phyloP scores from a whole-genome alignment of 30 jellyfish, hydroid and myxozoan species.

The Chironex yamaguchii region DNA sequence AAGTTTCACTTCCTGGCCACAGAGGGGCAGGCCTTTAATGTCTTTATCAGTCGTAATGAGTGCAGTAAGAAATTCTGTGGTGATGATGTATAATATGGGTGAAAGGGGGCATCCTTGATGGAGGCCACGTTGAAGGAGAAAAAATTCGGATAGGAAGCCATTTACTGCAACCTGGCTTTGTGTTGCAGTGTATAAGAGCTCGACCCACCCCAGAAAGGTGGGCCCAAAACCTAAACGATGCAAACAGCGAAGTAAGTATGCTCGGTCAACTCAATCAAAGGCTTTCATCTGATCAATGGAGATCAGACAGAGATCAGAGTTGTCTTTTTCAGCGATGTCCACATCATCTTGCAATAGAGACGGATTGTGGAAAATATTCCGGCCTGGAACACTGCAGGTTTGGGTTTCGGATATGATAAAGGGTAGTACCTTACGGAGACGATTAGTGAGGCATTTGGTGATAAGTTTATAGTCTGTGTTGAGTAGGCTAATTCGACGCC shows the following conservation, averaged over 20 bases:
- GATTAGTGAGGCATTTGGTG: conserved; percentile 40
- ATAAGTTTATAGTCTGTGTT: conserved; percentile 34
- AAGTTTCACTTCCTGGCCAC: background rate
- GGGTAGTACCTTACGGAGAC: conserved; percentile 11
- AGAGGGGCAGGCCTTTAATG: background rate
- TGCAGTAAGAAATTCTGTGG: background rate
- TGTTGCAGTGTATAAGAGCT: background rate
- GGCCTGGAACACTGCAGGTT: conserved; percentile 36
- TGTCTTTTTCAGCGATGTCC: conserved; percentile 24
- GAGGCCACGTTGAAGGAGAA: background rate
- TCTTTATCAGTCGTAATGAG: too few species aligned
- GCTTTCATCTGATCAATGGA: conserved; percentile 49
- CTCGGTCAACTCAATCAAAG: conserved; percentile 16
- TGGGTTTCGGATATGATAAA: conserved; percentile 21
- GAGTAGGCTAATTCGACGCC: conserved; percentile 65
- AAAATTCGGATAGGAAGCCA: background rate
- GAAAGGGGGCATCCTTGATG: background rate
- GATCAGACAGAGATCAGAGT: background rate
- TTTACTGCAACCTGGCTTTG: conserved; percentile 23
- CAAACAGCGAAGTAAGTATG: background rate
- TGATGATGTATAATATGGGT: background rate
- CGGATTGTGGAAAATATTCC: conserved; percentile 19
- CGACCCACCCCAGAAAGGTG: conserved; percentile 7
- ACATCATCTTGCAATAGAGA: conserved; percentile 10
- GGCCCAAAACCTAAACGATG: conserved; percentile 27